A percentile compares a stretch with the other conserved stretches of the same genome.
Conservation (phyloP, 2,113 vertebrate species). For the Glaucomys volans region DNA sequence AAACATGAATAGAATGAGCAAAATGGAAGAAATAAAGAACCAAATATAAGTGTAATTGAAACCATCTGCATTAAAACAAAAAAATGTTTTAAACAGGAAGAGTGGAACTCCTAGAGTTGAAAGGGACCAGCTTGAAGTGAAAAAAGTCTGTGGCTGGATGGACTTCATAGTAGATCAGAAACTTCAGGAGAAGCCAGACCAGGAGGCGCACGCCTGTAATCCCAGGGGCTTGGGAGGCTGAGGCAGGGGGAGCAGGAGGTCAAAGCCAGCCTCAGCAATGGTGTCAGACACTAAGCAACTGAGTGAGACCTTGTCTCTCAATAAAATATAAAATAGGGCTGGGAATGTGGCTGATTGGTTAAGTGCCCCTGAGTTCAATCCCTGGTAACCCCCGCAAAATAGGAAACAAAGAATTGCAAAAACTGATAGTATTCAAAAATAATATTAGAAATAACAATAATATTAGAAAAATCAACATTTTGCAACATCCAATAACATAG, state of each 20-base stretch:
- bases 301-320: too few species aligned
- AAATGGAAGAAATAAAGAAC: not conserved
- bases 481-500: not conserved
- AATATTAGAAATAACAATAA: not conserved
- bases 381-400: not conserved
- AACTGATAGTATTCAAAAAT: too few species aligned
- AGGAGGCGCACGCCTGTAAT: too few species aligned
- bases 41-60: not conserved
- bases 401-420: not conserved
- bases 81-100: not conserved
- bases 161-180: slow-evolving; percentile 17
- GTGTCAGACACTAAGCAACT: too few species aligned
- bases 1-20: not conserved
- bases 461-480: slow-evolving; percentile 5
- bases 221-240: not conserved
- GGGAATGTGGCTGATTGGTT: too few species aligned
- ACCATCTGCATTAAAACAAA: too few species aligned
- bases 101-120: not conserved
- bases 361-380: too few species aligned
- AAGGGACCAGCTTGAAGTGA: not conserved
- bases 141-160: not conserved
- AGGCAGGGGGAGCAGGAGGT: not conserved
- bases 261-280: too few species aligned
- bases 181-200: not conserved
- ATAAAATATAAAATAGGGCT: too few species aligned